These are phyloP conservation scores for Xiphias gladius DNA, from an alignment of 2,113 vertebrate species.

Conservation along the genomic window DNA sequence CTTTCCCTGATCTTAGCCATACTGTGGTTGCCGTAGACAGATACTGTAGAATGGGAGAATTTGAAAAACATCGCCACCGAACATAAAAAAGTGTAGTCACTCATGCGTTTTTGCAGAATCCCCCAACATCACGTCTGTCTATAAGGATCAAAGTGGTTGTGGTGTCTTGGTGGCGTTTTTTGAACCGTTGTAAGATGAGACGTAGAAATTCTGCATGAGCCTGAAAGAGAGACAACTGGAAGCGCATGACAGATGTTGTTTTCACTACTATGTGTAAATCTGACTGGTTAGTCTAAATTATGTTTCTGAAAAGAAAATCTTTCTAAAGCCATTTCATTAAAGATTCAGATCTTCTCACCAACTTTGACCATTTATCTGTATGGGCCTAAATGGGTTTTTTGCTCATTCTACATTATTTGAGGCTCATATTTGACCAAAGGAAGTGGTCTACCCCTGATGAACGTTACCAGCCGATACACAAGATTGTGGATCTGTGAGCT, in stretches of 20 bases:
- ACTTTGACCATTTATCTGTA: neutral
- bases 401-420: neutral
- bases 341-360: neutral
- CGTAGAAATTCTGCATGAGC: neutral
- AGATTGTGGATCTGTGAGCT: neutral
- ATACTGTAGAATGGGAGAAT: neutral
- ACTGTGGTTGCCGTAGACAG: neutral
- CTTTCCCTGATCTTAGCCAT: neutral
- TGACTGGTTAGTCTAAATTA: neutral
- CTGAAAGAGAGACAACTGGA: neutral
- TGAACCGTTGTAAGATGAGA: neutral
- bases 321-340: neutral
- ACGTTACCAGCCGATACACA: neutral
- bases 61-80: no score
- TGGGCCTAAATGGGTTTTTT: neutral
- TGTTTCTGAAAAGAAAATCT: neutral
- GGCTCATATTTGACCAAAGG: neutral
- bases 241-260: no score
- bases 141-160: neutral
- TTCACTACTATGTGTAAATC: neutral
- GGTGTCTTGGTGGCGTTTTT: neutral
- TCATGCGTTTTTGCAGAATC: no score
- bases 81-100: no score
- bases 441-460: neutral
- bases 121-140: no score